Evolutionary conservation across 2,113 vertebrate genomes (phyloP), one percentile per base, ranked within the genome.

Genomic region (Etheostoma spectabile): DNA sequence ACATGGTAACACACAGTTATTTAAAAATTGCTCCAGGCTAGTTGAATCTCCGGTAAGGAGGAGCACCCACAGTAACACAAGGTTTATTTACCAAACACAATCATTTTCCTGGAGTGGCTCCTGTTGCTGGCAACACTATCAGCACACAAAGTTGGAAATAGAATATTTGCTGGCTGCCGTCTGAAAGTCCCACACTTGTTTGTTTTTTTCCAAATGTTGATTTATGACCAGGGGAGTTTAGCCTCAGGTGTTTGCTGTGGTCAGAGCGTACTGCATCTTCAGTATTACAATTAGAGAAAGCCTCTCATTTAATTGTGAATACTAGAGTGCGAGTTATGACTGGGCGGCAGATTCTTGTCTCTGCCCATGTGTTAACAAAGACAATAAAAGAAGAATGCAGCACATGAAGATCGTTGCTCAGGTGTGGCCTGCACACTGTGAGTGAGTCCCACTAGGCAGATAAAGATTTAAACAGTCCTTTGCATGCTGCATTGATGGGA

Each of bases 271-370:
- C 79, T 89, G 87, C 78, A 79, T 77, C 82, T 87, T 93, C 87
- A 92, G 93, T 92, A 86, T 90, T 86, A 22, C 86, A 82, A 89
- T 92, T 90, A 87, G 70, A 87, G 71, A 80, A 88, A 70, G 77
- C 82, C 65, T 89, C 66, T 82, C 78, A 82, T 90, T 92, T 90
- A 81, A 90, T 91, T 85, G 84, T 85, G 85, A 94, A 91, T 91
- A 89, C 93, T 80, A 88, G 89, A 88, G 82, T 42, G 21, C 77
- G 77, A 89, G 68, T 86, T 85, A 68, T 70, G 77, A 85, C 86
- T 83, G 80, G 85, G 78, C 80, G 71, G 66, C 65, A 52, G 74
- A 61, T 56, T 67, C 48, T 80, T 70, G 76, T 15, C 80, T 86
- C 30, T 1, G 59, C 63, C n/a, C 24, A 42, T 48, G 63, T 30